Evolutionary conservation across 2,797 vertebrate species (phyloP), one percentile per base, ranked within the genome.

Genomic region (Urosaurus nigricauda): DNA sequence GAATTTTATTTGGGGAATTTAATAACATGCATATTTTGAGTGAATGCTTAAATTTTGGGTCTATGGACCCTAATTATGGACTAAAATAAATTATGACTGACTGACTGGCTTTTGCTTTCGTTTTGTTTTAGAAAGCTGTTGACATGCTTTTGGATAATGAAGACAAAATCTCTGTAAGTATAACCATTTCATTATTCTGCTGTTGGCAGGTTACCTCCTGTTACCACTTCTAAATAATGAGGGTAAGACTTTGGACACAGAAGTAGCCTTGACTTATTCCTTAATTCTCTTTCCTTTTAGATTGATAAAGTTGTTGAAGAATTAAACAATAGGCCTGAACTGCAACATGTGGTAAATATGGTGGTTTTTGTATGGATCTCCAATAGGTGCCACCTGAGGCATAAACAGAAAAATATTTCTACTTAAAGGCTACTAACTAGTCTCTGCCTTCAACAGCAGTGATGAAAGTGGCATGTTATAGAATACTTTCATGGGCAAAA

Each of bases 101-200:
- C 43, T 43, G 43, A 2, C 43, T 43, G 43, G 43, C 43, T 51
- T 51, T 51, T 51, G 6, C 47, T 51, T 51, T 51, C 1, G 47
- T 51, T 51, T 53, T 51, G 75, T 95, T 91, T 89, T 93, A 99
- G 99, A 99, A 99, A 99, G 99, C 99, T 2, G 99, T 99, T 53
- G 98, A 99, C 95, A 99, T 99, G 99, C 98, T 99, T 95, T 97
- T 99, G 94, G 98, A 99, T 96, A 99, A 99, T 3, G 99, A 99
- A 97, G 98, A 99, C 96, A 99, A 99, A 96, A 98, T 99, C 96
- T 98, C 99, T 0, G 99, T 99, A 95, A 97, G 98, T 97, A 95
- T 80, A 80, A 37, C 78, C 11, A 43, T 75, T 88, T 91, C 19
- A 51, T 89, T 60, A 4, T 17, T 0, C 77, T 37, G 19, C 56